Percentiles rank a stretch among this genome's conserved stretches.
These are phyloP conservation scores for Leguminivora glycinivorella DNA, from an alignment of 1,140 invertebrate species.

Conservation along the genomic window DNA sequence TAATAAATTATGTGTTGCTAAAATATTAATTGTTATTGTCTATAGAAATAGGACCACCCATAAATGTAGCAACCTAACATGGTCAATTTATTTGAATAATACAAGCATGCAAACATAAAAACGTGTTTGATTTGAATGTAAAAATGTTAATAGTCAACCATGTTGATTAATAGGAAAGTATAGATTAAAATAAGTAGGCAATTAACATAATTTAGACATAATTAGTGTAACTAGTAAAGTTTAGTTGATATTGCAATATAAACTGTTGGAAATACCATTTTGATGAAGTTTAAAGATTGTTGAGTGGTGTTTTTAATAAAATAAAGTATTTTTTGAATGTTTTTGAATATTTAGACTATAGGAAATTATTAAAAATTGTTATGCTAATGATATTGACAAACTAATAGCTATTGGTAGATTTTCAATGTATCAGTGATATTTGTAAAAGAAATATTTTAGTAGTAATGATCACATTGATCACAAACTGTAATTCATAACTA, in stretches of 20 bases:
- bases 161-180: not conserved
- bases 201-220: not conserved
- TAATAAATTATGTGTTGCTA: no score
- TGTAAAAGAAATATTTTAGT: no score
- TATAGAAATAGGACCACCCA: no score
- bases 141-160: not conserved
- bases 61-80: not conserved
- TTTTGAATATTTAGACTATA: no score
- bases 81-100: not conserved
- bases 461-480: no score
- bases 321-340: no score
- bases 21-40: no score
- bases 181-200: not conserved
- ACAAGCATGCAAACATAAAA: not conserved
- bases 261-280: not conserved
- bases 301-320: not conserved
- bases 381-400: no score
- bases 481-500: no score
- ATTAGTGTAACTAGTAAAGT: not conserved
- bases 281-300: not conserved
- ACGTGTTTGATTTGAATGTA: not conserved
- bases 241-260: not conserved
- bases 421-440: no score
- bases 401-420: no score
- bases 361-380: no score